Evolutionary conservation across 2,113 vertebrate species (phyloP).

Genomic region (Drymodes brunneopygia): DNA sequence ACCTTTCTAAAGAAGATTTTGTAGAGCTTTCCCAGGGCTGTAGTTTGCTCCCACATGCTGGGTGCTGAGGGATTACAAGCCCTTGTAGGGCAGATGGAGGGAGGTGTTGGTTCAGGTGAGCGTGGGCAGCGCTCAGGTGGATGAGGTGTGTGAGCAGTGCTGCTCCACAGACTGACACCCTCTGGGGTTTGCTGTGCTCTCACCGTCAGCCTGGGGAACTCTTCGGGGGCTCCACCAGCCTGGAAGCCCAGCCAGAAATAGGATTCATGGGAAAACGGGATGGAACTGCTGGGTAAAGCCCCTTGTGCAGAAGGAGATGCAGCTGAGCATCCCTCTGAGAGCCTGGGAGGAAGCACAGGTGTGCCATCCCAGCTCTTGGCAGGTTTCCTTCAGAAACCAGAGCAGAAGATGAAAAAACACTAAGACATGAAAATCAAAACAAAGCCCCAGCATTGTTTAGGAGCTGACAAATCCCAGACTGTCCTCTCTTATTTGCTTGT

Average conservation of each 20-base stretch:
- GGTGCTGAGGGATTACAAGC: not conserved
- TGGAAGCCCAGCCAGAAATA: not conserved
- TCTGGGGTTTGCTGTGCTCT: not conserved
- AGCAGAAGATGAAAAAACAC: not conserved
- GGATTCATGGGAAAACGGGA: too few species aligned
- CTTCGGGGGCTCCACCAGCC: rapidly evolving
- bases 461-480: not conserved
- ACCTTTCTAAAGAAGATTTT: not conserved
- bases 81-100: not conserved
- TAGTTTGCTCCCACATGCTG: not conserved
- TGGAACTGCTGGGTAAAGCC: not conserved
- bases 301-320: not conserved
- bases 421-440: not conserved
- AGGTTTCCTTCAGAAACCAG: not conserved
- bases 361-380: not conserved
- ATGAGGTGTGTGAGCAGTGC: rapidly evolving
- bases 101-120: not conserved
- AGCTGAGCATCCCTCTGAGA: not conserved
- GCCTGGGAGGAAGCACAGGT: not conserved
- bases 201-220: rapidly evolving
- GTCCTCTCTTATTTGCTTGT: not conserved
- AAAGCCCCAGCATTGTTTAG: not conserved
- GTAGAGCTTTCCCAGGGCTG: not conserved
- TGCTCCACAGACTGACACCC: rapidly evolving
- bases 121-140: rapidly evolving